These are phyloP conservation scores for Acomys russatus DNA, from an alignment of 2,797 vertebrate genomes.

Conservation along the genomic window DNA sequence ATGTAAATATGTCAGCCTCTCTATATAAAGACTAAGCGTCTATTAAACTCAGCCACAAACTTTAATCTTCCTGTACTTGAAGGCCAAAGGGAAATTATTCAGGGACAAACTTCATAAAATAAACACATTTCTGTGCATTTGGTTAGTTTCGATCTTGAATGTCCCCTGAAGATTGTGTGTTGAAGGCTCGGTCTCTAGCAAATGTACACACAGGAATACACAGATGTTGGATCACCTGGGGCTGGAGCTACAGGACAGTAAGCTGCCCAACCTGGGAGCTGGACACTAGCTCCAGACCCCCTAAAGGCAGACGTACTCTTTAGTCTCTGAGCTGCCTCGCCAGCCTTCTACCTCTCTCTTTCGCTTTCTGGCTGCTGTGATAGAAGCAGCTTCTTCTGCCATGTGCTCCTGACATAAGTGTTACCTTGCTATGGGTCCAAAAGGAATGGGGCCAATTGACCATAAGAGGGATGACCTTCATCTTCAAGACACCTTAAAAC, in stretches of 20 bases:
- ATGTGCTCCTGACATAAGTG: background rate
- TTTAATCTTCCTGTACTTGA: constrained; percentile 7
- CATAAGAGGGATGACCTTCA: background rate
- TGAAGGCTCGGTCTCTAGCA: background rate
- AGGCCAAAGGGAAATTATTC: constrained; percentile 14
- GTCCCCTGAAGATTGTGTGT: background rate
- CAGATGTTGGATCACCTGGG: background rate
- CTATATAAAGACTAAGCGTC: background rate
- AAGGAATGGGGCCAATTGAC: background rate
- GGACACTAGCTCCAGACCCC: background rate
- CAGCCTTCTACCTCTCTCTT: no score
- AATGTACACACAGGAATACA: background rate
- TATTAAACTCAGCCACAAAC: background rate
- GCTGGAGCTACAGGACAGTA: background rate
- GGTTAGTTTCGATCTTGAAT: background rate
- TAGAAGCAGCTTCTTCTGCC: background rate
- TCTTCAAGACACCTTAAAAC: background rate
- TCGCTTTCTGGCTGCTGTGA: background rate
- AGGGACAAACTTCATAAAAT: background rate
- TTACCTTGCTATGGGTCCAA: background rate
- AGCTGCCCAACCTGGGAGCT: background rate
- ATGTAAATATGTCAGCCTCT: background rate
- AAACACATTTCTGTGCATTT: background rate
- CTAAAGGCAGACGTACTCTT: background rate
- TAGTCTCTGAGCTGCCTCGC: background rate